A percentile compares a stretch with the other conserved stretches of the same genome.
These are phyloP conservation scores for Chaenogobius annularis DNA, from an alignment of 2,113 vertebrate genomes.

Conservation along the genomic window DNA sequence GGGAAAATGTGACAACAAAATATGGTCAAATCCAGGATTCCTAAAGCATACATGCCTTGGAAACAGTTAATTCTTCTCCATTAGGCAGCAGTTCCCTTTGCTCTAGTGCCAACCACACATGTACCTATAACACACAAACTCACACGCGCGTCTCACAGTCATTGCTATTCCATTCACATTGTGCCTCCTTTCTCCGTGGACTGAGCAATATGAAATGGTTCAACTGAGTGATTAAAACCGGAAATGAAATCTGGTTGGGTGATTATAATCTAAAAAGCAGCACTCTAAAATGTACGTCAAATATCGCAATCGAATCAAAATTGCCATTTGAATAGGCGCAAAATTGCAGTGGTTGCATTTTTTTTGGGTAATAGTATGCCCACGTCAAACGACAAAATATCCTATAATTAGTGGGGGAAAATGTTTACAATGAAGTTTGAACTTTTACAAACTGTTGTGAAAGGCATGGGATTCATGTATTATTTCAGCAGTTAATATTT, in stretches of 20 bases:
- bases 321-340: too few relatives aligned
- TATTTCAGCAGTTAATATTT: too few relatives aligned
- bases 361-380: too few relatives aligned
- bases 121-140: slow-evolving; percentile 9
- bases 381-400: too few relatives aligned
- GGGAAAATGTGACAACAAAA: slow-evolving; percentile 2
- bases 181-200: slow-evolving; percentile 48
- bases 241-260: slow-evolving; percentile 52
- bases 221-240: slow-evolving; percentile 58
- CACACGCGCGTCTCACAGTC: slow-evolving; percentile 46
- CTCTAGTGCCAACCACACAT: slow-evolving; percentile 52
- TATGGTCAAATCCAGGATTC: slow-evolving; percentile 34
- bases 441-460: too few relatives aligned
- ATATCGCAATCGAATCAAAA: background rate
- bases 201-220: slow-evolving; percentile 61
- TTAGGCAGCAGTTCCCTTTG: slow-evolving; percentile 41
- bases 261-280: slow-evolving; percentile 38
- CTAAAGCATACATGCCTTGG: slow-evolving; percentile 24
- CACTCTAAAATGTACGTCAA: slow-evolving; percentile 3
- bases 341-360: too few relatives aligned
- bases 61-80: slow-evolving; percentile 55
- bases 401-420: too few relatives aligned
- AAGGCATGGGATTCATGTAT: too few relatives aligned
- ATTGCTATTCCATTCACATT: slow-evolving; percentile 75
- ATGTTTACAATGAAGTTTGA: too few relatives aligned